phyloP scores from a whole-genome alignment of 2,797 vertebrate genomes.

The Amblyraja radiata region DNA sequence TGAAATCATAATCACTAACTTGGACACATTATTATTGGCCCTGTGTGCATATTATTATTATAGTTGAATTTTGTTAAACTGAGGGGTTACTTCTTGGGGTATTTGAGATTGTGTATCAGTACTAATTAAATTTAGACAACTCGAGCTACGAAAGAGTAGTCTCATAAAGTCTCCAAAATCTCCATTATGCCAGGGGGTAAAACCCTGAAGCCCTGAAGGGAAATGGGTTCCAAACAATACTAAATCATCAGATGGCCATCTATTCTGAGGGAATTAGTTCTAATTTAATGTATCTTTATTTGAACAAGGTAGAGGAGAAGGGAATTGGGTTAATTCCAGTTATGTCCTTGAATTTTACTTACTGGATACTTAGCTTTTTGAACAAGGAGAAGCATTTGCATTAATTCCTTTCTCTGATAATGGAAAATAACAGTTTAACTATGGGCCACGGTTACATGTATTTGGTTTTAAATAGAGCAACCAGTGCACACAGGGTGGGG shows the following conservation, averaged over 20 bases:
- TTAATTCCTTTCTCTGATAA: background rate
- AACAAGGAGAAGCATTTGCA: background rate
- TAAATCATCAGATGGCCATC: background rate
- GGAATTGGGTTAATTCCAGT: background rate
- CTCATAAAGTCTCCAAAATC: background rate
- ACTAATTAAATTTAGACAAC: background rate
- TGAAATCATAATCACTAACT: background rate
- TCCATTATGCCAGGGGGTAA: background rate
- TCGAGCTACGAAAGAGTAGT: background rate
- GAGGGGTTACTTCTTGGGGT: background rate
- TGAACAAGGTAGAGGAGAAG: background rate
- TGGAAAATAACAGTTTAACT: background rate
- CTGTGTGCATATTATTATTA: background rate
- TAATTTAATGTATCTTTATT: background rate
- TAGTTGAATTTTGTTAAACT: slow-evolving; percentile 11
- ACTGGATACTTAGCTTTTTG: background rate
- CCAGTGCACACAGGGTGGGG: background rate
- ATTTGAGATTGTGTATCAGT: background rate
- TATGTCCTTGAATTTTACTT: background rate
- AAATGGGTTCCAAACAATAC: background rate
- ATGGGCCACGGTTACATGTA: background rate
- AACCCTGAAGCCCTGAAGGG: background rate
- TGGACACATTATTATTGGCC: background rate
- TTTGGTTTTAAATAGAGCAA: background rate
- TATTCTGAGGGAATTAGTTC: background rate